A percentile compares a stretch with the other conserved stretches of the same genome.
These are phyloP conservation scores for Rhagonycha lutea DNA, from an alignment of 2,888 invertebrate genomes.

Conservation along the genomic window DNA sequence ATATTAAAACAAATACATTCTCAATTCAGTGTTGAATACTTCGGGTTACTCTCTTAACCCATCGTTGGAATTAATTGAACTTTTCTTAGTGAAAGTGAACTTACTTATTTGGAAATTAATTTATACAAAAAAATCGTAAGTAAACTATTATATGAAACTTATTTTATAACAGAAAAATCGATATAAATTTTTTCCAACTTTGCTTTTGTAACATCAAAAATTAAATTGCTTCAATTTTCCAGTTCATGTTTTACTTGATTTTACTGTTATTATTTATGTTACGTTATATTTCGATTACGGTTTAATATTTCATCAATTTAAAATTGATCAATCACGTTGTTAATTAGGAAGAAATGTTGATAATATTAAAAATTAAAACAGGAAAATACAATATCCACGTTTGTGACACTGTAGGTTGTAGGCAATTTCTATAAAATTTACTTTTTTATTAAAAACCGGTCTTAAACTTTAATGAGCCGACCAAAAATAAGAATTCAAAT, in stretches of 20 bases:
- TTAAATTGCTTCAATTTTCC: neutral
- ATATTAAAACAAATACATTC: neutral
- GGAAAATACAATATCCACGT: neutral
- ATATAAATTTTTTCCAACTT: neutral
- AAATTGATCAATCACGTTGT: neutral
- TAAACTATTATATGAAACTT: neutral
- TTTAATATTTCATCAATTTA: neutral
- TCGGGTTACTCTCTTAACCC: conserved; percentile 27
- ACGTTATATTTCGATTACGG: neutral
- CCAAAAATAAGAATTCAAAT: neutral
- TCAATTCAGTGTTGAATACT: conserved; percentile 5
- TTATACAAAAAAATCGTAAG: neutral
- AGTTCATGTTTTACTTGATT: neutral
- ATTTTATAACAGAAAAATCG: neutral
- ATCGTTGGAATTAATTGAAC: conserved; percentile 31
- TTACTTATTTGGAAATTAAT: conserved; percentile 17
- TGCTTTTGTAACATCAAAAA: neutral
- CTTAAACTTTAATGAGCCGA: neutral
- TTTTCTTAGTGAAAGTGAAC: conserved; percentile 34
- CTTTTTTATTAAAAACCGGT: neutral
- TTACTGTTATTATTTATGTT: neutral
- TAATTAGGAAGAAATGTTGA: neutral
- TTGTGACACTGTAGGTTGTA: neutral
- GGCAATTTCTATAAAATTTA: neutral
- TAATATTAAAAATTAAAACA: neutral